Conservation (phyloP, 2,113 vertebrate species). For the Elephantulus edwardii region DNA sequence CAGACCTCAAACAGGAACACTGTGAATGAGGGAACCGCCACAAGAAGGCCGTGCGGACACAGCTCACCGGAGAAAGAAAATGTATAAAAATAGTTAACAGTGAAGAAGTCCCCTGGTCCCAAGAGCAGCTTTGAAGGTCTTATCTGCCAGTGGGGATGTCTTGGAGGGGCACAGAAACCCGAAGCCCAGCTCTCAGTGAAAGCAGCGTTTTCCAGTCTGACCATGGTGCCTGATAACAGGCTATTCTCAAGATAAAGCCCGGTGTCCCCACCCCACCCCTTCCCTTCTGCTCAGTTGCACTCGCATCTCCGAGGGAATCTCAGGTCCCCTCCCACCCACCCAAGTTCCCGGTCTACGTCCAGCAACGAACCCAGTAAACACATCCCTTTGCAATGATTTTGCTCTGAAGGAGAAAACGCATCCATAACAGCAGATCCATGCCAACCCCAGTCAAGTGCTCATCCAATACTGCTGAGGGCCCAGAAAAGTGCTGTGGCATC, state of each 20-base stretch:
- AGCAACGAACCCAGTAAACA: constrained; percentile 75
- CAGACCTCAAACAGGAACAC: constrained; percentile 35
- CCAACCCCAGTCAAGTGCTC: neutral
- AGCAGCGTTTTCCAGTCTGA: constrained; percentile 43
- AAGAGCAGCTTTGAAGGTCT: constrained; percentile 52
- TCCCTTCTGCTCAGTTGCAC: neutral
- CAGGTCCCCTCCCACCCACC: neutral
- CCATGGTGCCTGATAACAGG: constrained; percentile 39
- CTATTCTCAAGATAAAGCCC: constrained; percentile 38
- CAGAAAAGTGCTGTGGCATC: neutral
- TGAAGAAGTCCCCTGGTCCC: constrained; percentile 68
- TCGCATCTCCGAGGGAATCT: neutral
- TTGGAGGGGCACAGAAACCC: constrained; percentile 59
- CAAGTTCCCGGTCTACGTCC: constrained; percentile 73
- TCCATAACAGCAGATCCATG: neutral
- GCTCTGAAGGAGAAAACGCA: constrained; percentile 75
- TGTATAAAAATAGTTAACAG: neutral
- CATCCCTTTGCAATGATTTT: constrained; percentile 66
- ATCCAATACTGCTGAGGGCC: neutral
- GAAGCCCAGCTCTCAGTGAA: constrained; percentile 59
- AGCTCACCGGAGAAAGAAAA: constrained; percentile 66
- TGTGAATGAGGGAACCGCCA: constrained; percentile 35
- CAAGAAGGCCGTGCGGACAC: constrained; percentile 42
- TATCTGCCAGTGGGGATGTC: constrained; percentile 51
- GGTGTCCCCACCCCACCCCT: too few relatives aligned